Evolutionary conservation across 2,888 invertebrate genomes (phyloP).

Genomic region (Synergus gifuensis): DNA sequence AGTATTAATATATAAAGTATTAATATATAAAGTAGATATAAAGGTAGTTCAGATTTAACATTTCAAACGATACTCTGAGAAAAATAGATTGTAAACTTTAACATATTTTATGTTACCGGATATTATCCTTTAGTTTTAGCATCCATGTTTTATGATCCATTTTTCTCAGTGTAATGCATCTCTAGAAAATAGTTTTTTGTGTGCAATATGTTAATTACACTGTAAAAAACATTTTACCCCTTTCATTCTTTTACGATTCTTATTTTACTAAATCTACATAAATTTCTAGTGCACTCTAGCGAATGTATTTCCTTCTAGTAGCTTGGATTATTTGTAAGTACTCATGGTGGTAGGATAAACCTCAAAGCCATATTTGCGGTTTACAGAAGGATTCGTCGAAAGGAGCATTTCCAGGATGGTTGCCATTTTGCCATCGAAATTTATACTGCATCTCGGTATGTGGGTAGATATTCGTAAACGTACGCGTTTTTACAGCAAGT

Average conservation of each 20-base stretch:
- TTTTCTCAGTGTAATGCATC: no score
- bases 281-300: neutral
- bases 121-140: no score
- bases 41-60: no score
- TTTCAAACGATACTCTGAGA: no score
- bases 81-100: no score
- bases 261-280: neutral
- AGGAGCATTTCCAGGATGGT: conserved; percentile 27
- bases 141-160: no score
- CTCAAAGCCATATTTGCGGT: conserved; percentile 38
- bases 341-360: conserved; percentile 18
- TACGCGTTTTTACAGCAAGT: conserved; percentile 42
- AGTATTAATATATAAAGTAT: no score
- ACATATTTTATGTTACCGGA: no score
- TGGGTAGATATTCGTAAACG: conserved; percentile 40
- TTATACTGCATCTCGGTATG: conserved; percentile 14
- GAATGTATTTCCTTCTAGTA: neutral
- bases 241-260: neutral
- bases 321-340: conserved; percentile 31
- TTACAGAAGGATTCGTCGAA: conserved; percentile 20
- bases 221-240: no score
- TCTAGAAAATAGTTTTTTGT: no score
- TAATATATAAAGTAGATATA: no score
- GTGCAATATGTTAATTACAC: no score
- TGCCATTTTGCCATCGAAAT: conserved; percentile 15